A percentile compares a stretch with the other conserved stretches of the same genome.
phyloP scores from a whole-genome alignment of 2,797 vertebrate genomes.

The Chromis chromis region DNA sequence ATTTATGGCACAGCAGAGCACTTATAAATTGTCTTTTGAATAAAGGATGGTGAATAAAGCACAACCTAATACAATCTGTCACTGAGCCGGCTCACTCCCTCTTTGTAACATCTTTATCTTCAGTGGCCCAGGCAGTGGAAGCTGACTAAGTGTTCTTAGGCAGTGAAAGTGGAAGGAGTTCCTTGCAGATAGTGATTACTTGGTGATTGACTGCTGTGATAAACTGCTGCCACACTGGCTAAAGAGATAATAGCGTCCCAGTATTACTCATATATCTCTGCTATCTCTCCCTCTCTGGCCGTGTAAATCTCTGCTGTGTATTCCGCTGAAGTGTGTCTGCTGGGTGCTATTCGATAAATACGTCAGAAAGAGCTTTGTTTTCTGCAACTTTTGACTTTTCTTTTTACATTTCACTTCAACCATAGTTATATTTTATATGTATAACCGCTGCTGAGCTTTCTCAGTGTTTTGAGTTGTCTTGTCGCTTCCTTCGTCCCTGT shows the following conservation, averaged over 20 bases:
- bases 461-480: not conserved
- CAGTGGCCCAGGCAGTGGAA: conserved; percentile 5
- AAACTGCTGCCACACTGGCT: conserved; percentile 51
- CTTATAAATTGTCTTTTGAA: not conserved
- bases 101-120: conserved; percentile 42
- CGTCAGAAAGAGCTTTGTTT: not conserved
- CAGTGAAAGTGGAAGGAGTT: conserved; percentile 63
- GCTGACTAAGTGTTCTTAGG: conserved; percentile 50
- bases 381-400: not conserved
- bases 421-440: not conserved
- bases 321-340: conserved; percentile 5
- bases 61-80: conserved; percentile 10
- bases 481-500: not conserved
- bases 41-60: conserved; percentile 1
- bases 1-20: not conserved
- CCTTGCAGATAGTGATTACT: conserved; percentile 54
- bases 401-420: not conserved
- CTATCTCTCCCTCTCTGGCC: conserved; percentile 3
- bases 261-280: conserved; percentile 48
- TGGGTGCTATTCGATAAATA: conserved; percentile 11
- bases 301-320: conserved; percentile 39
- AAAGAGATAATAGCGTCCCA: conserved; percentile 58
- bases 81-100: not conserved
- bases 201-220: conserved; percentile 65
- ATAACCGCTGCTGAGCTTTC: not conserved